Evolutionary conservation across 2,888 invertebrate genomes (phyloP).

Genomic region (Meta bourneti): DNA sequence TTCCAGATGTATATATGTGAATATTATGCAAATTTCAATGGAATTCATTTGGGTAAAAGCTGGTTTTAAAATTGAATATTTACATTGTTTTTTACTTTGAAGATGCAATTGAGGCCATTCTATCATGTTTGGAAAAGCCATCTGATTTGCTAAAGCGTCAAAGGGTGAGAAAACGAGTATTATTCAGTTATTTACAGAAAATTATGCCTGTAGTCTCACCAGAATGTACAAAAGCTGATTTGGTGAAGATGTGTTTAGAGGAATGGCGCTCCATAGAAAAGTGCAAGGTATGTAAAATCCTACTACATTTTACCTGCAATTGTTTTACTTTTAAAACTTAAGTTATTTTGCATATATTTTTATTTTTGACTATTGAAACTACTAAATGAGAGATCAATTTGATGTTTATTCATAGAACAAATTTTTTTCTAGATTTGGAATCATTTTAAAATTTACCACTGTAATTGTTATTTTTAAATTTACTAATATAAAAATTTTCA

Average conservation of each 20-base stretch:
- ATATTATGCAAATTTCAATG: too few species aligned
- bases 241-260: conserved; percentile 46
- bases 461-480: too few species aligned
- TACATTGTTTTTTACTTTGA: not conserved
- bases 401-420: too few species aligned
- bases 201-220: conserved; percentile 2
- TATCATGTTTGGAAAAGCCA: conserved; percentile 49
- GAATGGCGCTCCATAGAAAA: conserved; percentile 52
- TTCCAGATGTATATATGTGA: too few species aligned
- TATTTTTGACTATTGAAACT: not conserved
- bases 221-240: conserved; percentile 30
- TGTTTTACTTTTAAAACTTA: not conserved
- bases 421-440: too few species aligned
- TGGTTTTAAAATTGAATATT: too few species aligned
- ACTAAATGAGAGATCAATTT: too few species aligned
- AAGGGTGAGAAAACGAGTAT: conserved; percentile 49
- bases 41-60: too few species aligned
- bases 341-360: not conserved
- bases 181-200: conserved; percentile 54
- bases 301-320: not conserved
- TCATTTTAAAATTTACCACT: too few species aligned
- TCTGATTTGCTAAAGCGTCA: conserved; percentile 46
- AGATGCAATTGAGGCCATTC: conserved; percentile 57
- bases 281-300: conserved; percentile 17
- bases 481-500: too few species aligned